Evolutionary conservation across 2,113 vertebrate species (phyloP).

Genomic region (Plecturocebus donacophilus): DNA sequence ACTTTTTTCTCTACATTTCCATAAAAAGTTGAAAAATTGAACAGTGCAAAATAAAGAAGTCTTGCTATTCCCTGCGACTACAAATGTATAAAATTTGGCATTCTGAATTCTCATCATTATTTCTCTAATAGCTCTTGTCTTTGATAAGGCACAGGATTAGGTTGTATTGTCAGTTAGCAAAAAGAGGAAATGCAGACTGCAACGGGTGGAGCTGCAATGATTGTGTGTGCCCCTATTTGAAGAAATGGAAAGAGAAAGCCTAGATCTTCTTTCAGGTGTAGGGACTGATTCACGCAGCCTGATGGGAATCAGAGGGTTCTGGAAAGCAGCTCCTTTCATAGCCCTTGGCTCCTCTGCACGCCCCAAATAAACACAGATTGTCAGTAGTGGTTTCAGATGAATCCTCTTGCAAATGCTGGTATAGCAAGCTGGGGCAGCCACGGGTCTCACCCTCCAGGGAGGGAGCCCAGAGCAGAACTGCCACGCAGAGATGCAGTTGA

Average conservation of each 20-base stretch:
- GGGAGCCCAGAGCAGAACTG: conserved; percentile 69
- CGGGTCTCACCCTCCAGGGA: conserved; percentile 51
- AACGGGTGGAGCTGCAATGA: background rate
- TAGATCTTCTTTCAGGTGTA: conserved; percentile 71
- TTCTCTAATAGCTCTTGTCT: background rate
- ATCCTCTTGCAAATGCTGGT: conserved; percentile 72
- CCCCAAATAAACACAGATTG: conserved; percentile 71
- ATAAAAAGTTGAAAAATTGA: background rate
- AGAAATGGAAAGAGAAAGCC: conserved; percentile 12
- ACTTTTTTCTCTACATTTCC: background rate
- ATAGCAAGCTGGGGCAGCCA: conserved; percentile 28
- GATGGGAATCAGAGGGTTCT: conserved; percentile 46
- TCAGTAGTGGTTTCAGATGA: conserved; percentile 72
- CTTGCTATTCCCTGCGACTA: background rate
- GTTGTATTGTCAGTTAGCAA: background rate
- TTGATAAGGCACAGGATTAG: background rate
- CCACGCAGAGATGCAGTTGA: background rate
- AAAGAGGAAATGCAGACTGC: background rate
- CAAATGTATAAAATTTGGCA: background rate
- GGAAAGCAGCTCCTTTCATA: conserved; percentile 61
- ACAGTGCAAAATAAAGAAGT: background rate
- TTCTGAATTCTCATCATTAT: background rate
- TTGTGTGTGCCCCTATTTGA: conserved; percentile 69
- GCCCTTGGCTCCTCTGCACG: conserved; percentile 50
- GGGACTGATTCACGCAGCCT: conserved; percentile 51